Evolutionary conservation across 2,888 invertebrate species (phyloP).

Genomic region (Nephrotoma flavescens): DNA sequence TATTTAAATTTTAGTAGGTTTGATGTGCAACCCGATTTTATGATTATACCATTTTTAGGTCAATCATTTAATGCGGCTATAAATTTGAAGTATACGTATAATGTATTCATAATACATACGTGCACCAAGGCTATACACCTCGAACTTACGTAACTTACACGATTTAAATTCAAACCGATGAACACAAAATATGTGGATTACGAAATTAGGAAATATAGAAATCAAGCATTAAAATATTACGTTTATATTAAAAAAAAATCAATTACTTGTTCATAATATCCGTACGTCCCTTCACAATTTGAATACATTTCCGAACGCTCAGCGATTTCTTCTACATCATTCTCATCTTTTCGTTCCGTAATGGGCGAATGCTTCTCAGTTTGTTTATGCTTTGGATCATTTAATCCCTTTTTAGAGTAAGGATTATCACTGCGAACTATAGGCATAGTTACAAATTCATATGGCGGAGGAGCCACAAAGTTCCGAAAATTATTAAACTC

Average conservation of each 20-base stretch:
- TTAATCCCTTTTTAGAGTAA: neutral
- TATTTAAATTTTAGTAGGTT: too few relatives aligned
- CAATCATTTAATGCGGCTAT: too few relatives aligned
- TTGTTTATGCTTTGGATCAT: neutral
- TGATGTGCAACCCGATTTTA: too few relatives aligned
- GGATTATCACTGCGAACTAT: slow-evolving; percentile 16
- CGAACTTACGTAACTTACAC: too few relatives aligned
- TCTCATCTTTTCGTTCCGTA: neutral
- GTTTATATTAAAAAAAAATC: neutral
- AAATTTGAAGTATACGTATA: too few relatives aligned
- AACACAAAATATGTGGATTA: too few relatives aligned
- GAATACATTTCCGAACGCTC: neutral
- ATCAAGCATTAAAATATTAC: neutral
- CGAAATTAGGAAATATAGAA: neutral
- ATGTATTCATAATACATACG: too few relatives aligned
- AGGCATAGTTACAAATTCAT: slow-evolving; percentile 19
- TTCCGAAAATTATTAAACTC: neutral
- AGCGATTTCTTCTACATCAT: slow-evolving; percentile 6
- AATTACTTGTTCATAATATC: neutral
- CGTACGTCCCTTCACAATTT: neutral
- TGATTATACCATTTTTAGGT: too few relatives aligned
- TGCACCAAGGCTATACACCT: too few relatives aligned
- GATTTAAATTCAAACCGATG: too few relatives aligned
- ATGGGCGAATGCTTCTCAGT: neutral
- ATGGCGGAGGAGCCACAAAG: slow-evolving; percentile 13